phyloP scores from a whole-genome alignment of 2,888 invertebrate genomes.

The Lasioglossum malachurum region DNA sequence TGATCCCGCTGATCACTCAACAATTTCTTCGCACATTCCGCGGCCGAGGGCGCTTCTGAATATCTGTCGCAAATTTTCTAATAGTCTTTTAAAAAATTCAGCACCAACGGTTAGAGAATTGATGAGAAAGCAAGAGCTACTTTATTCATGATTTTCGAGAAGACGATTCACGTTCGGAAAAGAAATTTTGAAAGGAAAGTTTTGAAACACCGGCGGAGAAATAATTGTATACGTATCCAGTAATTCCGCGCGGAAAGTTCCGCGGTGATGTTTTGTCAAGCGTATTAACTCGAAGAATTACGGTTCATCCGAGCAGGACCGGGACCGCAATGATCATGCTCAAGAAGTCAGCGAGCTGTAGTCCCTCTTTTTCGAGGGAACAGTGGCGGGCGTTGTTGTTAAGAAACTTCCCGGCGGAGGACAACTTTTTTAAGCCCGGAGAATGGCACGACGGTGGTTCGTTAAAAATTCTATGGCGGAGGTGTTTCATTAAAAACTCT shows the following conservation, averaged over 20 bases:
- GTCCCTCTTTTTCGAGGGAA: neutral
- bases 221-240: neutral
- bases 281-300: slow-evolving; percentile 4
- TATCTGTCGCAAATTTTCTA: too few relatives aligned
- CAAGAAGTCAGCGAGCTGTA: neutral
- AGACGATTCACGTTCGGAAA: neutral
- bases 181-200: neutral
- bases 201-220: neutral
- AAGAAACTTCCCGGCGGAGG: slow-evolving; percentile 5
- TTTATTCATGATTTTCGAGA: neutral
- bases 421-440: slow-evolving; percentile 8
- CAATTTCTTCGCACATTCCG: neutral
- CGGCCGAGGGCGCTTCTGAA: too few relatives aligned
- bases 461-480: slow-evolving; percentile 2
- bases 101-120: too few relatives aligned
- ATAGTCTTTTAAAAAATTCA: too few relatives aligned
- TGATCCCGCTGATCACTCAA: neutral
- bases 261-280: neutral
- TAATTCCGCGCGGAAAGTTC: neutral
- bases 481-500: slow-evolving; percentile 10
- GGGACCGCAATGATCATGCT: neutral
- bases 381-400: neutral
- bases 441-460: slow-evolving; percentile 14
- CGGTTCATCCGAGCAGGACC: neutral
- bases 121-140: too few relatives aligned